Evolutionary conservation across 2,113 vertebrate genomes (phyloP).

Genomic region (Anthoscopus minutus): DNA sequence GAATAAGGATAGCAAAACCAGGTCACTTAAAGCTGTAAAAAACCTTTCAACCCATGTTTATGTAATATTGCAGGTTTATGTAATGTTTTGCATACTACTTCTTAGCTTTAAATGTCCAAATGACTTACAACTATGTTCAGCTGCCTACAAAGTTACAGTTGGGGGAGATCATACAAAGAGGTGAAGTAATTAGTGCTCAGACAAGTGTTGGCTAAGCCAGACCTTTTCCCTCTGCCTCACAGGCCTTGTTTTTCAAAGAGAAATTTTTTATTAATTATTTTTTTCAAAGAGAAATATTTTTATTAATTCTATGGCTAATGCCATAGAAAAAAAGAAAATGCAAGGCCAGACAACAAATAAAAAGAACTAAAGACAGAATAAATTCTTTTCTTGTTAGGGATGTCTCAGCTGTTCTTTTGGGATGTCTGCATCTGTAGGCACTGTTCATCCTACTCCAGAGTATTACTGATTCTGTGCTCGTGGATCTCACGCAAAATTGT

Average conservation of each 20-base stretch:
- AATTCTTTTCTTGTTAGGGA: neutral
- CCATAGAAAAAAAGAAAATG: neutral
- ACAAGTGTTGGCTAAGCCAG: neutral
- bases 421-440: neutral
- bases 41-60: neutral
- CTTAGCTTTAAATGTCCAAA: neutral
- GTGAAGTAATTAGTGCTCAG: neutral
- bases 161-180: neutral
- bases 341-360: constrained; percentile 38
- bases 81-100: neutral
- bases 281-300: neutral
- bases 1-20: neutral
- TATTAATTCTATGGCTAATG: constrained; percentile 44
- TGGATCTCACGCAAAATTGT: constrained; percentile 11
- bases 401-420: neutral
- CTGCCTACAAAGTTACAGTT: neutral
- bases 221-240: neutral
- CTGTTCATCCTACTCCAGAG: neutral
- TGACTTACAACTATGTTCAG: neutral
- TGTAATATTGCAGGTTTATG: neutral
- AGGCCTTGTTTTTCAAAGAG: neutral
- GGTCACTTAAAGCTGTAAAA: neutral
- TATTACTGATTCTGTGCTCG: constrained; percentile 27
- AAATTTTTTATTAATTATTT: neutral
- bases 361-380: constrained; percentile 16